Evolutionary conservation across 2,113 vertebrate species (phyloP).

Genomic region (Otus sunia): DNA sequence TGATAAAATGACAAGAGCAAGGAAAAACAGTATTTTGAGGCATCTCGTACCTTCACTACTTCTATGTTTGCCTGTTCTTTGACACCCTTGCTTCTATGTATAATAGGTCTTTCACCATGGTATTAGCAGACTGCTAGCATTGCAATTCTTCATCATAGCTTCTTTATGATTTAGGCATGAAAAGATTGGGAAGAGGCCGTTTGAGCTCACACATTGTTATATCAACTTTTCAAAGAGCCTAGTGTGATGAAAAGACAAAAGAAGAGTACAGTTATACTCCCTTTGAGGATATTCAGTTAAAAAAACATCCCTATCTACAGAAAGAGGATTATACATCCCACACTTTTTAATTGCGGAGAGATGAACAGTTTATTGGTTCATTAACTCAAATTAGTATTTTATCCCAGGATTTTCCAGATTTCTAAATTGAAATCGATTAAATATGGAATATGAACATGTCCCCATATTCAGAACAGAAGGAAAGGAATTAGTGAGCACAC

Average conservation of each 20-base stretch:
- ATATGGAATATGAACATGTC: not conserved
- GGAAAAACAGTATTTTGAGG: not conserved
- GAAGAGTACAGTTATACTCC: not conserved
- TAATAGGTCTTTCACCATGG: not conserved
- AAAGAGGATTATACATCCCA: not conserved
- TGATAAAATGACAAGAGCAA: not conserved
- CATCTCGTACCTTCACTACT: not conserved
- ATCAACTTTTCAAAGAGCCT: not conserved
- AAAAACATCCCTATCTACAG: not conserved
- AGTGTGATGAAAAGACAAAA: not conserved
- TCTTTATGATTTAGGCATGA: not conserved
- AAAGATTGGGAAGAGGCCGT: not conserved
- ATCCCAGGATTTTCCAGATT: not conserved
- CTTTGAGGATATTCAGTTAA: not conserved
- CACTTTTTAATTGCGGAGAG: not conserved
- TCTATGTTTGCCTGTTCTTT: not conserved
- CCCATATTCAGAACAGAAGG: not conserved
- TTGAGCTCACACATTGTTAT: not conserved
- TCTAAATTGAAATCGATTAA: not conserved
- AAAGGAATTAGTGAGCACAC: not conserved
- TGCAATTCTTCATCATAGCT: not conserved
- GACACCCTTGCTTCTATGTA: not conserved
- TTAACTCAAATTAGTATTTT: conserved; percentile 1
- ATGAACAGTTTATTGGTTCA: not conserved
- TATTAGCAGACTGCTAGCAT: not conserved